Evolutionary conservation across 2,797 vertebrate species (phyloP), one percentile per base, ranked within the genome.

Genomic region (Heliangelus exortis): DNA sequence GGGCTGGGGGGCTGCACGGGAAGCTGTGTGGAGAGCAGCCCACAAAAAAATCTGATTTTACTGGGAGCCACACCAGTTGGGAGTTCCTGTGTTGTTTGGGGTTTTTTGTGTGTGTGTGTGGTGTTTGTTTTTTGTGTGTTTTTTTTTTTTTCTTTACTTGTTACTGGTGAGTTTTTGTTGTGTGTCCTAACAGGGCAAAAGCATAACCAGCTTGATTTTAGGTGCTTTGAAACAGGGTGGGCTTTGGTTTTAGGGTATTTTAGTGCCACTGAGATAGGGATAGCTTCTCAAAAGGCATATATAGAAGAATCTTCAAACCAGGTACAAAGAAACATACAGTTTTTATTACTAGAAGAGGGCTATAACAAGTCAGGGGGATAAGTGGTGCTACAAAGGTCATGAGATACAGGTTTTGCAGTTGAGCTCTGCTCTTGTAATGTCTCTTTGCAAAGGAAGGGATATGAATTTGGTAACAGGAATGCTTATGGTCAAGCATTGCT

Each of bases 351-450:
- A 14, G 12, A 6, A 18, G 20, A 39, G 16, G 25, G 11, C 7
- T 63, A 0, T 68, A 15, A 47, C 0, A 2, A 71, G 31, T 22
- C 79, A 19, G 10, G 57, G 20, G 28, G 9, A 8, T 12, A 9
- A 58, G 22, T 16, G 45, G 2, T 33, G 58, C 10, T 43, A 3
- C 0, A 4, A 0, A 63, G 11, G 6, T 43, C 2, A 1, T 3
- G 18, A 19, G 14, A 8, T 7, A 0, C 4, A 15, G 9, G 19
- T 36, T 74, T 23, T 62, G 29, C 25, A 29, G 4, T 6, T 15
- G 33, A n/a, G 5, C 39, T 71, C 2, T 72, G 47, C 21, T 68
- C 41, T 28, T 73, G 5, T 10, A 12, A 2, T 26, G 17, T 17
- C 12, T 4, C 6, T 58, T 61, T 0, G 8, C 53, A 54, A 7